Percentiles rank a stretch among this genome's conserved stretches.
Evolutionary conservation across 2,888 invertebrate species (phyloP).

Genomic region (Podotricha telesiphe): DNA sequence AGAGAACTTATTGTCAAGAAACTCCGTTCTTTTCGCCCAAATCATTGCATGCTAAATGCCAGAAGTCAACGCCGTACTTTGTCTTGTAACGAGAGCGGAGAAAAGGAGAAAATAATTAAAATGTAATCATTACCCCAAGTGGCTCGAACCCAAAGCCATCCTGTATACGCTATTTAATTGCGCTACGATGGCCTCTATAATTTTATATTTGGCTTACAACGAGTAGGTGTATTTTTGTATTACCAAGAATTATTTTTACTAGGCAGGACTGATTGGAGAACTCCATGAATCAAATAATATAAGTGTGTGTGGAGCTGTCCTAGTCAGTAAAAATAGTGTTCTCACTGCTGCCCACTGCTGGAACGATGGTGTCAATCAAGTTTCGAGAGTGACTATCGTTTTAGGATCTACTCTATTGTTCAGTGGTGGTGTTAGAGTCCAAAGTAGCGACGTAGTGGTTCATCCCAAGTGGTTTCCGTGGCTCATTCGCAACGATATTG

Average conservation of each 20-base stretch:
- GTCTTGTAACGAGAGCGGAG: no score
- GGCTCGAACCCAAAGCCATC: no score
- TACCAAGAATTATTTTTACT: neutral
- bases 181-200: no score
- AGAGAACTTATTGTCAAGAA: no score
- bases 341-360: conserved; percentile 70
- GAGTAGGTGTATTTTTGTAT: neutral
- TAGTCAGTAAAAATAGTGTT: conserved; percentile 52
- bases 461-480: conserved; percentile 58
- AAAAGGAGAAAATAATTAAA: no score
- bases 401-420: conserved; percentile 58
- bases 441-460: conserved; percentile 51
- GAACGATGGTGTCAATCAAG: conserved; percentile 62
- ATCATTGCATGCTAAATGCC: no score
- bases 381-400: conserved; percentile 57
- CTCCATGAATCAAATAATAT: conserved; percentile 48
- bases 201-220: no score
- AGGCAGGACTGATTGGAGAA: conserved; percentile 57
- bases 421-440: conserved; percentile 55
- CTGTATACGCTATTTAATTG: no score
- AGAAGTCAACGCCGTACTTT: no score
- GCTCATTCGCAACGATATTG: conserved; percentile 57
- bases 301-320: conserved; percentile 61
- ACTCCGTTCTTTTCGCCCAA: no score
- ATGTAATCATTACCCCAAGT: no score